Percentiles rank a stretch among this genome's conserved stretches.
These are phyloP conservation scores for Chrysogorgia sp. DNA, from an alignment of 92 coral and sea anemone genomes.

Conservation along the genomic window DNA sequence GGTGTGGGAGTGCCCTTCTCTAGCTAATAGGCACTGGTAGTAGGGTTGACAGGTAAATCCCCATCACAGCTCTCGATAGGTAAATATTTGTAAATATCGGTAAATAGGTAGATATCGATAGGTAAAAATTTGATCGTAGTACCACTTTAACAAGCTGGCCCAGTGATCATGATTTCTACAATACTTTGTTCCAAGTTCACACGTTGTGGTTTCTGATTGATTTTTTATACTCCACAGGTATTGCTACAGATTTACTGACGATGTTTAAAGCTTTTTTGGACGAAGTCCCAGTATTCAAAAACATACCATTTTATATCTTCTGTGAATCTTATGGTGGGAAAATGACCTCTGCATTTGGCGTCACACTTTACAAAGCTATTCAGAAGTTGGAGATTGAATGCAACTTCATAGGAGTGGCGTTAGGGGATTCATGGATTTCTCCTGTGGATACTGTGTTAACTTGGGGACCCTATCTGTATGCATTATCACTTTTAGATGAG, in stretches of 20 bases:
- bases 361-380: conserved; percentile 74
- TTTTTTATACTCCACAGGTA: conserved; percentile 54
- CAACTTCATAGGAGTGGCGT: conserved; percentile 86
- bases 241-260: conserved; percentile 81
- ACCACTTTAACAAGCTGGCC: no score
- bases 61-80: no score
- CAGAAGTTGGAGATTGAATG: conserved; percentile 66
- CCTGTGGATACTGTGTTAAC: conserved; percentile 87
- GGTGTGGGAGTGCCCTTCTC: no score
- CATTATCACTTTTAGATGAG: conserved; percentile 78
- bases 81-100: no score
- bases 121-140: no score
- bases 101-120: no score
- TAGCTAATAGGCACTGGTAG: no score
- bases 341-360: conserved; percentile 96
- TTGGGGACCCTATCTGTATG: conserved; percentile 93
- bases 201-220: neutral
- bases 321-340: conserved; percentile 99
- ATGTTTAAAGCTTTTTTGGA: conserved; percentile 80
- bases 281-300: conserved; percentile 70
- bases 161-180: no score
- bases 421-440: conserved; percentile 98
- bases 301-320: conserved; percentile 84
- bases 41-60: no score
- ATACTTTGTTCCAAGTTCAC: no score